These are phyloP conservation scores for Hybognathus amarus DNA, from an alignment of 2,797 vertebrate genomes.

Conservation along the genomic window DNA sequence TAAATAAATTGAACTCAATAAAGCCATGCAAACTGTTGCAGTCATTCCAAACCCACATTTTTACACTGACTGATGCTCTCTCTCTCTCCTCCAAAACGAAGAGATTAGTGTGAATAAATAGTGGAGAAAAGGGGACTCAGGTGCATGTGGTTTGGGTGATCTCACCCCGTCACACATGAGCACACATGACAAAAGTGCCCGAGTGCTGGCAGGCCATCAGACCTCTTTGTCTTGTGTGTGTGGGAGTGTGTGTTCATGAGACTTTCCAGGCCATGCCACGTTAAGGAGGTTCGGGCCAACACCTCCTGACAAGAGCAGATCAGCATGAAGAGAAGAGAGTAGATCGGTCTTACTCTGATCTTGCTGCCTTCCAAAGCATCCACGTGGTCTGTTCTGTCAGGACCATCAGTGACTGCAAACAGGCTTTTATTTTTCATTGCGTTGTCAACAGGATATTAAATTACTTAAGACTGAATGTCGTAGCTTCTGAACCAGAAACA, in stretches of 20 bases:
- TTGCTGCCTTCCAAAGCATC: constrained; percentile 22
- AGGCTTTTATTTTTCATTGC: not conserved
- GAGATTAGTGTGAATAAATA: constrained; percentile 51
- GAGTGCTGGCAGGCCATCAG: constrained; percentile 49
- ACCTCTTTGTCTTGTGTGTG: constrained; percentile 54
- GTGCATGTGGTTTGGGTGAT: constrained; percentile 58
- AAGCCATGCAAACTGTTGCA: constrained; percentile 9
- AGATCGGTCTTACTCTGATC: constrained; percentile 8
- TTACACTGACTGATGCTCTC: constrained; percentile 7
- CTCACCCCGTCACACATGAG: constrained; percentile 61
- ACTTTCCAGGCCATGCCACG: constrained; percentile 51
- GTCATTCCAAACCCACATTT: not conserved
- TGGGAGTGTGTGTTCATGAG: constrained; percentile 37
- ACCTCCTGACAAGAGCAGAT: constrained; percentile 52
- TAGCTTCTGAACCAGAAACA: not conserved
- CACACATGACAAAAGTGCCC: constrained; percentile 63
- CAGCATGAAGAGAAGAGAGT: constrained; percentile 32
- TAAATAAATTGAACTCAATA: not conserved
- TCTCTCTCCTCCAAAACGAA: constrained; percentile 16
- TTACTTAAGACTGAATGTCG: not conserved
- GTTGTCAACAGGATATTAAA: not conserved
- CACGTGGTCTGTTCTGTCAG: not conserved
- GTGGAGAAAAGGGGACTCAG: constrained; percentile 59
- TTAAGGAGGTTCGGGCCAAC: constrained; percentile 41
- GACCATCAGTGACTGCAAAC: not conserved